Conservation (phyloP, 2,797 vertebrate genomes). For the Momotus momota region DNA sequence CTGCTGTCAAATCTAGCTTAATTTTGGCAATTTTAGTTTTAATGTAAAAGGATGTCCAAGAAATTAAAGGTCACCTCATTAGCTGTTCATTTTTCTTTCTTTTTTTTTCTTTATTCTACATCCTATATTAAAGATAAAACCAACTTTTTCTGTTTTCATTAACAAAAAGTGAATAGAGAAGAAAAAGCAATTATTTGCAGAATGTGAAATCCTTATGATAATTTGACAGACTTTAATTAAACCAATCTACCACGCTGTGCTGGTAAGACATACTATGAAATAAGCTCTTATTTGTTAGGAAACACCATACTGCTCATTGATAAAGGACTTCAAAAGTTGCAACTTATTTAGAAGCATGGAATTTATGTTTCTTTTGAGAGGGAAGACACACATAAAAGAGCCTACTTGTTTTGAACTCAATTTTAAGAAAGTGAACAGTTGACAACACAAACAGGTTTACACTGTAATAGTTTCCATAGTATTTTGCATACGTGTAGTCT, state of each 20-base stretch:
- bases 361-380: slow-evolving; percentile 24
- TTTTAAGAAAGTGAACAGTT: background rate
- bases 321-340: slow-evolving; percentile 40
- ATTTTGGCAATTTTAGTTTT: slow-evolving; percentile 46
- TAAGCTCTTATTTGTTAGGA: slow-evolving; percentile 53
- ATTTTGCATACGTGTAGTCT: background rate
- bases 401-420: background rate
- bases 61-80: slow-evolving; percentile 69
- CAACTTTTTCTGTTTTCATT: slow-evolving; percentile 61
- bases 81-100: background rate
- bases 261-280: slow-evolving; percentile 76
- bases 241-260: slow-evolving; percentile 83
- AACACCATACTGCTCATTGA: slow-evolving; percentile 52
- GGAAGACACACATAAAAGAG: background rate
- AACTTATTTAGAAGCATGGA: slow-evolving; percentile 47
- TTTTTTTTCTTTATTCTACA: slow-evolving; percentile 24
- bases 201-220: slow-evolving; percentile 87
- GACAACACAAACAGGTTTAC: background rate
- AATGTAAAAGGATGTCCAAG: slow-evolving; percentile 46
- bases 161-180: slow-evolving; percentile 72
- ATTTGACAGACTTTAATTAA: slow-evolving; percentile 89
- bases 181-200: slow-evolving; percentile 83
- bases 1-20: slow-evolving; percentile 21
- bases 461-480: background rate
- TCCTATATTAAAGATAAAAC: slow-evolving; percentile 16